A percentile compares a stretch with the other conserved stretches of the same genome.
phyloP scores from a whole-genome alignment of 30 jellyfish, hydroid and myxozoan species.

The Sanderia malayensis region DNA sequence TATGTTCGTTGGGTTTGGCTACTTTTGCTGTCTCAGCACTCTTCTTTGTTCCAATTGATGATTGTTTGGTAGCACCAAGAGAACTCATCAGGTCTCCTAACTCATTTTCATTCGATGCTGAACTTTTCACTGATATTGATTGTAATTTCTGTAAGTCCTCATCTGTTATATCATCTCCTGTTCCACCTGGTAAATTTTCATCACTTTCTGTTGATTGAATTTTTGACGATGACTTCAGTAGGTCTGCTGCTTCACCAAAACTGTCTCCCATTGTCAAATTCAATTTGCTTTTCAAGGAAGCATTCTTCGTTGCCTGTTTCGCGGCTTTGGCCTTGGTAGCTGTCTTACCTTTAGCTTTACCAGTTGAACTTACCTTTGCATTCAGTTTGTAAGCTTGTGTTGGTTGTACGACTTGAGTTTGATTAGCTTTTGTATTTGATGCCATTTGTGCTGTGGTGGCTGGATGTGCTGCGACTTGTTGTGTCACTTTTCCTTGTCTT shows the following conservation, averaged over 20 bases:
- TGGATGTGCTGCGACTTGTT: background rate
- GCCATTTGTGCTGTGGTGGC: background rate
- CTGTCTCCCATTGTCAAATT: conserved; percentile 17
- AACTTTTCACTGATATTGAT: conserved; percentile 61
- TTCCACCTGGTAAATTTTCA: conserved; percentile 70
- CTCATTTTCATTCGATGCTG: conserved; percentile 50
- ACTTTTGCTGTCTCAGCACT: conserved; percentile 24
- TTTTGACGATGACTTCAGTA: conserved; percentile 62
- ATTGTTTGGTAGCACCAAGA: conserved; percentile 20
- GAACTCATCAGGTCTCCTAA: conserved; percentile 71
- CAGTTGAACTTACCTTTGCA: conserved; percentile 2
- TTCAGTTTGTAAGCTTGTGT: no score
- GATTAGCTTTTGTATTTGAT: background rate
- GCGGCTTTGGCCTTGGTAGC: background rate
- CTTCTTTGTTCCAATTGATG: conserved; percentile 38
- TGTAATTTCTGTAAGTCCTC: conserved; percentile 73
- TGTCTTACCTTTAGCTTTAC: background rate
- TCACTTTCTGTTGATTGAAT: conserved; percentile 60
- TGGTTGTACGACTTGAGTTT: conserved; percentile 1
- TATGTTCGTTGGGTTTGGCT: conserved; percentile 4
- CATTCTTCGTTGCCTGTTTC: background rate
- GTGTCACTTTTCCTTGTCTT: background rate
- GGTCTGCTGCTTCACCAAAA: conserved; percentile 81
- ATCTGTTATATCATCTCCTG: conserved; percentile 75
- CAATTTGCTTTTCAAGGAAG: background rate